A percentile compares a stretch with the other conserved stretches of the same genome.
Evolutionary conservation across 64 coral and sea anemone genomes (phyloP).

Genomic region (Montipora efflorescens): DNA sequence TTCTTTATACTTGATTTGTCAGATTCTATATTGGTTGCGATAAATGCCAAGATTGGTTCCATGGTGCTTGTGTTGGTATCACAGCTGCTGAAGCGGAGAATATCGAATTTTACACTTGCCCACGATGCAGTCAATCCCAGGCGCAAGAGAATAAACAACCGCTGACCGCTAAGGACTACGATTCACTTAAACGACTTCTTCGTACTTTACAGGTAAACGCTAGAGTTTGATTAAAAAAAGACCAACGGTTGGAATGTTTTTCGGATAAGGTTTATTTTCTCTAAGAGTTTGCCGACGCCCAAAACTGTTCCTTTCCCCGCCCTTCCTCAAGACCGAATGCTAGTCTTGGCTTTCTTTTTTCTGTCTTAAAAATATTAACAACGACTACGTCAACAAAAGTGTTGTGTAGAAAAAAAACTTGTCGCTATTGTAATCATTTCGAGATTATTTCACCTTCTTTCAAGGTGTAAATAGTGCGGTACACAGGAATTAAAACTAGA

Average conservation of each 20-base stretch:
- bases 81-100: constrained; percentile 79
- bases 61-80: constrained; percentile 91
- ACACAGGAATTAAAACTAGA: no score
- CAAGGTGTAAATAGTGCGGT: no score
- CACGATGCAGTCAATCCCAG: constrained; percentile 78
- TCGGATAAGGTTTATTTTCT: neutral
- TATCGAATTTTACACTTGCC: constrained; percentile 85
- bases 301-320: no score
- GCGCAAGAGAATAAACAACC: constrained; percentile 68
- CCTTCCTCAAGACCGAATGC: no score
- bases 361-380: no score
- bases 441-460: no score
- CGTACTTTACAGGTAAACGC: constrained; percentile 85
- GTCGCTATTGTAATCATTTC: no score
- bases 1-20: neutral
- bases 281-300: neutral
- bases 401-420: no score
- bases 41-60: constrained; percentile 97
- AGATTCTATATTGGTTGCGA: constrained; percentile 99
- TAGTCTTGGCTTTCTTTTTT: no score
- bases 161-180: constrained; percentile 83
- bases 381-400: no score
- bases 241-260: neutral
- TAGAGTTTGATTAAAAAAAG: no score
- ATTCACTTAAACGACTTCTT: constrained; percentile 86